Evolutionary conservation across 2,797 vertebrate species (phyloP).

Genomic region (Rhinichthys osculus): DNA sequence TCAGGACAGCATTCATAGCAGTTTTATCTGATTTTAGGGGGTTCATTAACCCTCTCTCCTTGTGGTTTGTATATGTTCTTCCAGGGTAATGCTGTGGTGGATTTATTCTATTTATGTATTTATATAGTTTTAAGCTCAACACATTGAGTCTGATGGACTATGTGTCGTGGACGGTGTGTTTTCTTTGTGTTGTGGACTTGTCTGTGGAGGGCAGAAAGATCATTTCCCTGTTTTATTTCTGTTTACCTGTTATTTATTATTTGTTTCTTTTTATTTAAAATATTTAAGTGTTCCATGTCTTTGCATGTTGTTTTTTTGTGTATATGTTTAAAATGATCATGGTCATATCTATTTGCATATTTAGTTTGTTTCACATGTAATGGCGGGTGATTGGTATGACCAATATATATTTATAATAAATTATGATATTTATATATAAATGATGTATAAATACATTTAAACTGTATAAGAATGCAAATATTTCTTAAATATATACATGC

Average conservation of each 20-base stretch:
- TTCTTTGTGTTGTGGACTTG: background rate
- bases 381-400: background rate
- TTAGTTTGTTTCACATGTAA: background rate
- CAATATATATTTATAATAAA: no score
- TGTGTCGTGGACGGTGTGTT: background rate
- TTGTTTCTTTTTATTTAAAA: background rate
- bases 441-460: no score
- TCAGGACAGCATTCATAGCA: background rate
- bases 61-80: background rate
- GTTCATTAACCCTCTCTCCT: background rate
- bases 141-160: background rate
- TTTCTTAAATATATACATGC: no score
- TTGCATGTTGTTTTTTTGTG: background rate
- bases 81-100: background rate
- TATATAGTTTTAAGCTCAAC: constrained; percentile 4
- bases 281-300: constrained; percentile 17
- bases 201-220: background rate
- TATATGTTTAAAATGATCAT: background rate
- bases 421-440: no score
- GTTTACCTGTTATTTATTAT: constrained; percentile 34
- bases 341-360: background rate
- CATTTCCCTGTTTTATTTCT: constrained; percentile 50
- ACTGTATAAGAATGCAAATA: no score
- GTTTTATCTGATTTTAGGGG: background rate
- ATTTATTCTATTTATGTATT: background rate